Percentiles rank a stretch among this genome's conserved stretches.
phyloP scores from a whole-genome alignment of 2,113 vertebrate species.

The Equus quagga region DNA sequence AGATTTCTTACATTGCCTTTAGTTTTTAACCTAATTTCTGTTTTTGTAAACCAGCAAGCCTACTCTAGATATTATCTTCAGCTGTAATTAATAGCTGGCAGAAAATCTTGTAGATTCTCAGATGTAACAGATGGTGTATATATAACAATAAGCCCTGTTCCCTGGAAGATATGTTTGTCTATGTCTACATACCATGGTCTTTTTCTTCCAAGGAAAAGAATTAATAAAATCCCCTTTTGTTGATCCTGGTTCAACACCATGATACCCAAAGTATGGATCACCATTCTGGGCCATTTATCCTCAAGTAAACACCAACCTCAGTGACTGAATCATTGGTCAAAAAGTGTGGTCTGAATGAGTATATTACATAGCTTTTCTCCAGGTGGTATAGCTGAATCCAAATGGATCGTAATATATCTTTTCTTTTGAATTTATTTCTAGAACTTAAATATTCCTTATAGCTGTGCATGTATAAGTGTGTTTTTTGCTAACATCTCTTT shows the following conservation, averaged over 20 bases:
- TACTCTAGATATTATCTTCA: background rate
- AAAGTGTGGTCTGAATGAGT: background rate
- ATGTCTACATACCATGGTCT: background rate
- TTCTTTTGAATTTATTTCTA: constrained; percentile 21
- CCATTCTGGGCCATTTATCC: background rate
- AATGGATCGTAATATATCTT: background rate
- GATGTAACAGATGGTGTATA: background rate
- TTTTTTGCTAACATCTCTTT: background rate
- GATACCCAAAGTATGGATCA: background rate
- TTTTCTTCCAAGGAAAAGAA: background rate
- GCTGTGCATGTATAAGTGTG: background rate
- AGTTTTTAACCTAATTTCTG: background rate
- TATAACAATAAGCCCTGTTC: background rate
- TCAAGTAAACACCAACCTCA: background rate
- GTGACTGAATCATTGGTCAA: background rate
- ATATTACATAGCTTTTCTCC: background rate
- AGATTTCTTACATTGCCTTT: background rate
- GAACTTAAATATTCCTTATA: background rate
- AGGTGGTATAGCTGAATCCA: background rate
- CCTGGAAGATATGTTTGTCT: background rate
- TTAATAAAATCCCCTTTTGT: background rate
- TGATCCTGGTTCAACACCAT: background rate
- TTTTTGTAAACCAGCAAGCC: background rate
- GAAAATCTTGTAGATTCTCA: background rate
- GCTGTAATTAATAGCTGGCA: background rate